Conservation (phyloP, 1,140 invertebrate genomes). For the Latrodectus geometricus region DNA sequence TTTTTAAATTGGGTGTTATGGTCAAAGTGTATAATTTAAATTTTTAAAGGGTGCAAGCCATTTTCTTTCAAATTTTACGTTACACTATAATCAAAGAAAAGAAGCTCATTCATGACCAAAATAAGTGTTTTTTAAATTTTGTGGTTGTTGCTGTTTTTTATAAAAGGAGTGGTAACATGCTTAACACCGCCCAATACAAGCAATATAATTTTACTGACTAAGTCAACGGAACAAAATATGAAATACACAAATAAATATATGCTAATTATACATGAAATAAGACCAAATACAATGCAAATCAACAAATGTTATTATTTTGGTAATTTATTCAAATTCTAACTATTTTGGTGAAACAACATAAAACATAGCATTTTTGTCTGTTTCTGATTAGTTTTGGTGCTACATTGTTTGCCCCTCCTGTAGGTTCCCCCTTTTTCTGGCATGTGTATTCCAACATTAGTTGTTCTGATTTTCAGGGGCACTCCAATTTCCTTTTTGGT, state of each 20-base stretch:
- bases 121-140: conserved; percentile 24
- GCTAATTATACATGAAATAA: no score
- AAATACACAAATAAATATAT: no score
- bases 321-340: no score
- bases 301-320: no score
- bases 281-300: no score
- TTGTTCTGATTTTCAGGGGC: conserved; percentile 15
- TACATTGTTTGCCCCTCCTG: no score
- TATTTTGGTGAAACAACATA: no score
- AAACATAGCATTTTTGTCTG: no score
- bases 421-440: conserved; percentile 28
- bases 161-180: conserved; percentile 18
- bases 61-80: conserved; percentile 29
- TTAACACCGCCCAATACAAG: conserved; percentile 17
- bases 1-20: no score
- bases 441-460: conserved; percentile 36
- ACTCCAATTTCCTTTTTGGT: conserved; percentile 29
- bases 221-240: conserved; percentile 33
- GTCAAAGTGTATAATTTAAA: no score
- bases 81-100: conserved; percentile 21
- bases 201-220: conserved; percentile 4
- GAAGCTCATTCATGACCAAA: conserved; percentile 24
- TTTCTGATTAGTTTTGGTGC: no score
- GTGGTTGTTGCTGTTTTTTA: conserved; percentile 18
- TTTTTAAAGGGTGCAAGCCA: background rate